Evolutionary conservation across 2,888 invertebrate species (phyloP), one percentile per base, ranked within the genome.

Genomic region (Dendrolimus houi): DNA sequence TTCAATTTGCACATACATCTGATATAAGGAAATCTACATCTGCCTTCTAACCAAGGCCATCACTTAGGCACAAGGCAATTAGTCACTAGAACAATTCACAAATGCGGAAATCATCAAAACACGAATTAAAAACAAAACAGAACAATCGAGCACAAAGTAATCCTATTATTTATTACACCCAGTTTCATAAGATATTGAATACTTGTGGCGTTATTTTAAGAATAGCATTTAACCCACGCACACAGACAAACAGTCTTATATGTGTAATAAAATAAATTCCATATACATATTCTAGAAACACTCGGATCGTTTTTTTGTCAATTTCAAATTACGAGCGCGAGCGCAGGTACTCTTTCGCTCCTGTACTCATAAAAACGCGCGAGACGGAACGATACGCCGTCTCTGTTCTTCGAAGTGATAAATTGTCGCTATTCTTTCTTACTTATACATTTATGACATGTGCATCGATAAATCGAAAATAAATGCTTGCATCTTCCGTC

Each of bases 181-280:
- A 47, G 47, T 47, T 47, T 47, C 47, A 9, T 47, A 47, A 10
- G 9, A 47, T 47, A 47, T 47, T 47, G 47, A 47, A 47, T 47
- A 9, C 12, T 47, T 47, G 9, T 10, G 3, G 12, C 47, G 47
- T 9, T 47, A 9, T 47, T 47, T 10, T 10, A 47, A 47, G 9
- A 47, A 47, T 47, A 47, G 47, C 47, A 47, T 47, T 47, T 47
- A 47, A 12, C 47, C 47, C 47, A 47, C 47, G 47, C 47, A 47
- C 47, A 47, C 47, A 10, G 47, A 12, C 8, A 47, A 47, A 47
- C 10, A 47, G 12, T 47, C 3, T 9, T 9, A 72, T 62, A 56
- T 62, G 70, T 70, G 81, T 82, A 86, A 87, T 87, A 87, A 87
- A 86, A 87, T 87, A 82, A 85, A 87, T 87, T 85, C 85, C 82